phyloP scores from a whole-genome alignment of 2,113 vertebrate genomes.

The Malurus cyaneus region DNA sequence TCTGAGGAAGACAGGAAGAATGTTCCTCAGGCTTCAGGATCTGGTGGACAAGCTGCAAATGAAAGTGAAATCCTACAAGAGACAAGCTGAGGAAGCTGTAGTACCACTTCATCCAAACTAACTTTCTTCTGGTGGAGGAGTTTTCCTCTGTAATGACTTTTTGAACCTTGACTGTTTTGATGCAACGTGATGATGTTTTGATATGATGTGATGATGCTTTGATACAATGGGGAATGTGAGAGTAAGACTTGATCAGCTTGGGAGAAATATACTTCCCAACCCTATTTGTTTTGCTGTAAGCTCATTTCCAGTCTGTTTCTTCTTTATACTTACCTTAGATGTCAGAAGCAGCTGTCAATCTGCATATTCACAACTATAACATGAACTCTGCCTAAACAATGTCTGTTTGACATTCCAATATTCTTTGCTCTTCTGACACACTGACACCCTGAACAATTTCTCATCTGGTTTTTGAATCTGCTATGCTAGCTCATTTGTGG shows the following conservation, averaged over 20 bases:
- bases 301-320: not conserved
- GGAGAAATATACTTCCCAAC: not conserved
- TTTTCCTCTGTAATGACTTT: not conserved
- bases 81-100: constrained; percentile 89
- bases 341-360: not conserved
- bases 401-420: not conserved
- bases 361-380: not conserved
- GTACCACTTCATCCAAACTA: constrained; percentile 9
- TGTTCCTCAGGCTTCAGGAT: constrained; percentile 78
- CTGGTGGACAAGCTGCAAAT: constrained; percentile 85
- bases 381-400: not conserved
- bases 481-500: not conserved
- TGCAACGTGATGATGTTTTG: not conserved
- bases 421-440: not conserved
- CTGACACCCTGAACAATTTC: not conserved
- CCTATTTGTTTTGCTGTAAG: not conserved
- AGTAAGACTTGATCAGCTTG: not conserved
- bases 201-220: not conserved
- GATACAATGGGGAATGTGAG: not conserved
- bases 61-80: constrained; percentile 93
- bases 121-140: not conserved
- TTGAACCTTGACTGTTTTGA: not conserved
- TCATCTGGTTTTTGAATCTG: not conserved
- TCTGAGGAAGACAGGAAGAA: constrained; percentile 85
- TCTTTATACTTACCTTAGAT: not conserved